Base-by-base conservation (phyloP, 2,888 invertebrate species). In the Cynaeus angustus region DNA sequence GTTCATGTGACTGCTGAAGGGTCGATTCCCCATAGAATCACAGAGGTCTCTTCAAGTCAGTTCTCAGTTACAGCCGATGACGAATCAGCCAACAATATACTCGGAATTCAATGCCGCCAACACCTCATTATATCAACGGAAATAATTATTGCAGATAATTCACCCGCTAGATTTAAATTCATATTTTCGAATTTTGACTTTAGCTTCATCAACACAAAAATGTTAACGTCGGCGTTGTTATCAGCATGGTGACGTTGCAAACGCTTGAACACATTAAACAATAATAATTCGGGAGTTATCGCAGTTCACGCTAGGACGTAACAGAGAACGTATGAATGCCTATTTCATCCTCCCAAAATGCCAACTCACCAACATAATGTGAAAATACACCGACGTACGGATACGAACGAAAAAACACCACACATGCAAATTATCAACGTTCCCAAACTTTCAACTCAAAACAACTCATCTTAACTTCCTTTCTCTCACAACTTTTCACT, bases 251-350 rank as follows among this genome's bases (percentile, higher is more conserved):
- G 71, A 71, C 67, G 71, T 58, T 67, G 73, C 72, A 71, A 74
- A 72, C 68, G 74, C 70, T 70, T 72, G 72, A 73, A 70, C 72
- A 72, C 74, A 68, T 72, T 72, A 72, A 68, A 69, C 69, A 72
- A 72, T 72, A 71, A 71, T 71, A 69, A 74, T 72, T 74, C 55
- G 67, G 66, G 72, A 74, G 68, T 72, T 75, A 75, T 74, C 75
- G 73, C 70, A 68, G 72, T 75, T 72, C 71, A 71, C 72, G 73
- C 75, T 71, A 73, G 59, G 71, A 65, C 67, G 72, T 70, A 70
- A 64, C 71, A 69, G 68, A 56, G 71, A 70, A 68, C 70, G 66
- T 72, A 71, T 72, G 67, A 73, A 72, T 73, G 45, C 65, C 59
- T 71, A 56, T 67, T 58, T 70, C 59, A 52, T 66, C 33, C 71